Evolutionary conservation across 1,140 invertebrate species (phyloP), one percentile per base, ranked within the genome.

Genomic region (Parapsyche elsis): DNA sequence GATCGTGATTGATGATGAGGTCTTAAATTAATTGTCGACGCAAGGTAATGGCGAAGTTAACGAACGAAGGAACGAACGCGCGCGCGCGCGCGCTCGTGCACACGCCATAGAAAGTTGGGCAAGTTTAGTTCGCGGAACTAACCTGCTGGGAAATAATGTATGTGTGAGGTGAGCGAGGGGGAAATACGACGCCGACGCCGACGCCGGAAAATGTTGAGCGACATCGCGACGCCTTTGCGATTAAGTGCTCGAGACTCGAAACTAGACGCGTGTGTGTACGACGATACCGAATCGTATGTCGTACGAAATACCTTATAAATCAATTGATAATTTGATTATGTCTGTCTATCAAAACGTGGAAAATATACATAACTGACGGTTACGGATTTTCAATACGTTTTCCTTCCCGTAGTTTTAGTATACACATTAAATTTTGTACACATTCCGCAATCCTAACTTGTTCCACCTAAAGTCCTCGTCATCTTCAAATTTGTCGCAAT

Each of bases 11-110:
- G 82, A 83, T 83, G 80, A 81, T 83, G 80, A 83, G 80, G 80
- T 80, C 64, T 83, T 83, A 83, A 83, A 83, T 83, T 83, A 83
- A 83, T 83, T 83, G 82, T 81, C 75, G 81, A 82, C 81, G 81
- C 81, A 82, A 79, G 81, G 19, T 45, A 7, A 14, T 2, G 46
- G 61, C 64, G 44, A 78, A 82, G 78, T 78, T 80, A 76, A 78
- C 71, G n/a, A n/a, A n/a, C n/a, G n/a, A n/a, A n/a, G n/a, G n/a
- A n/a, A n/a, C n/a, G n/a, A n/a, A n/a, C n/a, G n/a, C n/a, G n/a
- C n/a, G n/a, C n/a, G n/a, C n/a, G n/a, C n/a, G n/a, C n/a, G 78
- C 61, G 74, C 75, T 61, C 76, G 71, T 73, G 77, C 80, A 74
- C 77, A 75, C 71, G 81, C 76, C 71, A 64, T 79, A 79, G 71